Evolutionary conservation across 2,113 vertebrate genomes (phyloP), one percentile per base, ranked within the genome.

Genomic region (Corydoras sp.): DNA sequence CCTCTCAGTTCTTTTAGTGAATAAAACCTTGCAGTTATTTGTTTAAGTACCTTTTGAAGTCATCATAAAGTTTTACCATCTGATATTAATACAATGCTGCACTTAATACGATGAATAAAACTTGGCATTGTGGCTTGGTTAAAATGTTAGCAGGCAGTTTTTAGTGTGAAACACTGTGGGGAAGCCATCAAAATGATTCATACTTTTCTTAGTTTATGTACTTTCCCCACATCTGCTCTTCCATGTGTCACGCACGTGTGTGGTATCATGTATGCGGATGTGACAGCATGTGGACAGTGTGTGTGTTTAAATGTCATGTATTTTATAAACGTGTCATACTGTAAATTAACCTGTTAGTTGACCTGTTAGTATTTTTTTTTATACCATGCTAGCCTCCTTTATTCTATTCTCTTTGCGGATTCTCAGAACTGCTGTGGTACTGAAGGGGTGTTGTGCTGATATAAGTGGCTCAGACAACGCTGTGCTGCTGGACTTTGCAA

Each of bases 221-320:
- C 77, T 77, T 80, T 83, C 85, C 85, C 65, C 77, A 87, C 81
- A 76, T 75, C 73, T 86, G 86, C 77, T 69, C 58, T 62, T 78
- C 79, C 80, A 82, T 60, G 73, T 68, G 68, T 77, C 35, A 56
- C 61, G 58, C 79, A 84, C 75, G 75, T 82, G 76, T 84, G 75
- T 73, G 11, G 54, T 18, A 59, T 62, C 62, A 51, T 75, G 74
- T 65, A 79, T 72, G 69, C 63, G 49, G 49, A 68, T 76, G 69
- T 62, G 71, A 31, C 32, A 68, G 1, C 50, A 9, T 51, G 55
- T 66, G 30, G 69, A 62, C 60, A 64, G 55, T 60, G 32, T 56
- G 32, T 66, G 48, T 67, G 58, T 10, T 43, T 4, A 56, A 76
- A 77, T 73, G 65, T 82, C 56, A 58, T 62, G 62, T 79, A 78